Conservation (phyloP, 2,797 vertebrate genomes). For the Sebastes glaucus region DNA sequence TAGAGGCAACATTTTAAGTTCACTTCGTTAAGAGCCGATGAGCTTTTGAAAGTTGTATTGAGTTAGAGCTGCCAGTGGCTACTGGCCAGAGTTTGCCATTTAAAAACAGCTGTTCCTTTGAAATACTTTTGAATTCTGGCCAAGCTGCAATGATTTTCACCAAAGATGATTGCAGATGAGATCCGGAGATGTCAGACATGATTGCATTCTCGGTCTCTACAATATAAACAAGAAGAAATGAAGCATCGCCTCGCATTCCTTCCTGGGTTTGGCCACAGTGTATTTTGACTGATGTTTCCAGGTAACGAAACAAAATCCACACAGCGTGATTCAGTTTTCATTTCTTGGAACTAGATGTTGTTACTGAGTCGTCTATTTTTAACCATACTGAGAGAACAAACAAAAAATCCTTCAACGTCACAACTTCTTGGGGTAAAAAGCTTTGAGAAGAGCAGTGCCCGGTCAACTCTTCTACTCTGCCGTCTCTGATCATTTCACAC, state of each 20-base stretch:
- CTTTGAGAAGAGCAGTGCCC: slow-evolving; percentile 1
- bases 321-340: neutral
- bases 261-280: neutral
- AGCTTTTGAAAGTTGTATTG: neutral
- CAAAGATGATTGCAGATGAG: neutral
- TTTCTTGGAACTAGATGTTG: neutral
- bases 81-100: neutral
- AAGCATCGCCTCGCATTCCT: neutral
- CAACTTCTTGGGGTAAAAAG: too few relatives aligned
- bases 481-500: slow-evolving; percentile 17
- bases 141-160: neutral
- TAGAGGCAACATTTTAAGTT: neutral
- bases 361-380: neutral
- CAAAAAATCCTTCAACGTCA: neutral
- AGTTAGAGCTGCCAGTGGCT: neutral
- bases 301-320: slow-evolving; percentile 7
- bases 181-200: neutral
- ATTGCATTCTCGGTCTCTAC: neutral
- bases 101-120: neutral
- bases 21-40: neutral
- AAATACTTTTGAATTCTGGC: neutral
- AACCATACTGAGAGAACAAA: neutral
- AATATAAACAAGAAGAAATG: neutral
- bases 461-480: slow-evolving; percentile 2
- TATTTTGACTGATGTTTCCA: neutral